A percentile compares a stretch with the other conserved stretches of the same genome.
phyloP scores from a whole-genome alignment of 2,888 invertebrate genomes.

The Vesta saturnalis region DNA sequence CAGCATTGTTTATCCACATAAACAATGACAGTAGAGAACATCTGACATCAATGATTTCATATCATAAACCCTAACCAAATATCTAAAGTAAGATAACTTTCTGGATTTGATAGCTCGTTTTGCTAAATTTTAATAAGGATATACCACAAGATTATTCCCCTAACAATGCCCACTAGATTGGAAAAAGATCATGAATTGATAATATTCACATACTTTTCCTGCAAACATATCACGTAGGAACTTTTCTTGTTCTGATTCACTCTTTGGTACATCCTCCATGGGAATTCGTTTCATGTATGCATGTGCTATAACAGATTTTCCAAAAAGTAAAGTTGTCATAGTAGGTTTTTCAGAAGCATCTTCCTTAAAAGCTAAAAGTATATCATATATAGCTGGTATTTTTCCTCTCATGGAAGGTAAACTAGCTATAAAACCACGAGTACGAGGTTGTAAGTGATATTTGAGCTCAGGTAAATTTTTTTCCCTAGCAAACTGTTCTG shows the following conservation, averaged over 20 bases:
- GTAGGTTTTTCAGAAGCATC: constrained; percentile 79
- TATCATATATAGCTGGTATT: constrained; percentile 86
- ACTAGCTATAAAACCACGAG: constrained; percentile 93
- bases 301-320: constrained; percentile 77
- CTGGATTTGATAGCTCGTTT: too few species aligned
- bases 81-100: too few species aligned
- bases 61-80: too few species aligned
- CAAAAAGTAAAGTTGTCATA: constrained; percentile 78
- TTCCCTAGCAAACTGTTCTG: constrained; percentile 86
- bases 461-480: constrained; percentile 86
- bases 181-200: too few species aligned
- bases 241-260: constrained; percentile 75
- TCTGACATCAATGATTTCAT: too few species aligned
- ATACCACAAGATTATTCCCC: too few species aligned
- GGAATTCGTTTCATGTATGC: constrained; percentile 84
- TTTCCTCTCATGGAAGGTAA: constrained; percentile 82
- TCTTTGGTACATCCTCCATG: constrained; percentile 80
- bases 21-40: too few species aligned
- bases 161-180: too few species aligned
- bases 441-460: constrained; percentile 92
- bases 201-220: constrained; percentile 78
- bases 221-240: constrained; percentile 88
- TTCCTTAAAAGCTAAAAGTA: constrained; percentile 77
- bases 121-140: too few species aligned
- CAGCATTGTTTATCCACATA: too few species aligned